Base-by-base conservation (phyloP, 2,888 invertebrate species). In the Stictocephala bisonia region DNA sequence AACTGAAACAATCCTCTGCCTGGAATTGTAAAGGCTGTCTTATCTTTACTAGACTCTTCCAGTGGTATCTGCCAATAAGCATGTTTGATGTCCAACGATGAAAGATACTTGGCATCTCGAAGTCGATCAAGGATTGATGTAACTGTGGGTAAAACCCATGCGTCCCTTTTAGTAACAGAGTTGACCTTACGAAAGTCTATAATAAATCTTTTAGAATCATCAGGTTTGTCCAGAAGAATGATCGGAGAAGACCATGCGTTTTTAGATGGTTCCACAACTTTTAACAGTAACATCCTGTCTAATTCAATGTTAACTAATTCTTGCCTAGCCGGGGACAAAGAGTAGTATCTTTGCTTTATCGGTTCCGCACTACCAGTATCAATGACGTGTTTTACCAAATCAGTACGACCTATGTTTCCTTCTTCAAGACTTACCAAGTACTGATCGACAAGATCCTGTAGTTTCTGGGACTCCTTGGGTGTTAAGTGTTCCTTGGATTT, bases 191-290 rank as follows among this genome's bases (percentile, higher is more conserved):
- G 44, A 13, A 74, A 73, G 44, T 79, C 77, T 9, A 78, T 75
- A 22, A 72, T 74, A 18, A 77, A 74, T 9, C 79, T 51, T 9
- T 71, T 72, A 1, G 75, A 71, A 3, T 76, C 78, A 44, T 78
- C 70, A 24, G 50, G 41, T 58, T 80, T 80, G 22, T 72, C 76
- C 4, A 79, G 76, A 6, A 79, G 50, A 0, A 80, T 41, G 11
- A 79, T 77, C 1, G 79, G 79, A 31, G 79, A 77, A 15, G 76
- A 75, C 79, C 80, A 81, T 1, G 78, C 74, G 51, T 77, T 78
- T 7, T 75, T 74, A 2, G 78, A 78, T 9, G 77, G 78, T 67
- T 75, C 76, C 1, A 81, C 77, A 1, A 81, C 75, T 4, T 75
- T 79, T 3, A 74, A 50, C 2, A 41, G 51, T n/a, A 80, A 31